phyloP scores from a whole-genome alignment of 1,140 invertebrate genomes.

The Bombyx mori region DNA sequence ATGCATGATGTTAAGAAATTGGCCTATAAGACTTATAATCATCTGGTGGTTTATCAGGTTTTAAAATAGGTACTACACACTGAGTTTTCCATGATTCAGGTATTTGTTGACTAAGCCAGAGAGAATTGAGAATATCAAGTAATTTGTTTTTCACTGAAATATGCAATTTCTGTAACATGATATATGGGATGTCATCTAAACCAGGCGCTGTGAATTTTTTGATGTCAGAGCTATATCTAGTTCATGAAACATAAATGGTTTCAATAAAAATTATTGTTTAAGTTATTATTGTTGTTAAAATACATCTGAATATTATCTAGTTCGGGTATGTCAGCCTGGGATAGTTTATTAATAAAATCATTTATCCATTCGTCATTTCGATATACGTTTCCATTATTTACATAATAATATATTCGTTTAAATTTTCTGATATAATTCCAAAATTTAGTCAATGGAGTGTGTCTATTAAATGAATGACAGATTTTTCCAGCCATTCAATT shows the following conservation, averaged over 20 bases:
- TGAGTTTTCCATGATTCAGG: conserved; percentile 1
- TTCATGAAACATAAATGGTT: too few species aligned
- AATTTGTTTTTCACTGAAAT: too few species aligned
- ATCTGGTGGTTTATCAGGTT: conserved; percentile 12
- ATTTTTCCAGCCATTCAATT: background rate
- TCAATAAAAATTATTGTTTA: too few species aligned
- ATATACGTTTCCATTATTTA: background rate
- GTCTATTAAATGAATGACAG: background rate
- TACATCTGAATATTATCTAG: too few species aligned
- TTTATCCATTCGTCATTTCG: background rate
- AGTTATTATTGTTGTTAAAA: too few species aligned
- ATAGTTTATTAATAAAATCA: too few species aligned
- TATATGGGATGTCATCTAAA: too few species aligned
- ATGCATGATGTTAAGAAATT: conserved; percentile 23
- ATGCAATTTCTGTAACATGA: too few species aligned
- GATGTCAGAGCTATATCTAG: too few species aligned
- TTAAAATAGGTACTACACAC: conserved; percentile 2
- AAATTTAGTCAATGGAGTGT: background rate
- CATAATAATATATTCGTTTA: background rate
- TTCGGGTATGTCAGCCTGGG: too few species aligned
- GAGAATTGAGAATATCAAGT: too few species aligned
- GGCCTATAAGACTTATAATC: conserved; percentile 17
- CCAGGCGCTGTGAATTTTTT: too few species aligned
- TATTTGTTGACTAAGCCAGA: background rate
- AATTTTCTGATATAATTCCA: conserved; percentile 1